Evolutionary conservation across 2,888 invertebrate species (phyloP).

Genomic region (Ecliptopera silaceata): DNA sequence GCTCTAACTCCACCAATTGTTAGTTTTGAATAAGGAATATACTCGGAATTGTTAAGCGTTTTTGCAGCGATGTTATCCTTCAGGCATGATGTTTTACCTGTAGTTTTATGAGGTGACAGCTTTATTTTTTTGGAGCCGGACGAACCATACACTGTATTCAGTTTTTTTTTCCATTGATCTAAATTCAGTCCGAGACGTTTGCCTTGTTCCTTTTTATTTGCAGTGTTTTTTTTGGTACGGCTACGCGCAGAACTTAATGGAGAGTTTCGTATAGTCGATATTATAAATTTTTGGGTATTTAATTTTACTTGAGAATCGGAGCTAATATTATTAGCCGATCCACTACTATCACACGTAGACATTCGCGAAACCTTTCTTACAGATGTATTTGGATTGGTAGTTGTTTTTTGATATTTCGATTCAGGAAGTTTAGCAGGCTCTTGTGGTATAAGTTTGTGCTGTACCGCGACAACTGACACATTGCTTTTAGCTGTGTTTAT

Average conservation of each 20-base stretch:
- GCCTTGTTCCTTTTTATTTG: conserved; percentile 43
- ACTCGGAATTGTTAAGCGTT: conserved; percentile 61
- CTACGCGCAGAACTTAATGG: conserved; percentile 45
- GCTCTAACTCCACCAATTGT: conserved; percentile 72
- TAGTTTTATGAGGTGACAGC: conserved; percentile 29
- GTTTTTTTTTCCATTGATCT: conserved; percentile 68
- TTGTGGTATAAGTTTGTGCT: conserved; percentile 45
- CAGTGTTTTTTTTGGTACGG: conserved; percentile 39
- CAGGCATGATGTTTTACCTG: conserved; percentile 35
- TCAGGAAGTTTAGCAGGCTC: conserved; percentile 23
- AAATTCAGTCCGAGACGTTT: conserved; percentile 49
- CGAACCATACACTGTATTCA: conserved; percentile 63
- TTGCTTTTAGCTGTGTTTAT: conserved; percentile 49
- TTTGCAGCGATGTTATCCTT: conserved; percentile 37
- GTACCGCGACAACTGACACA: conserved; percentile 58
- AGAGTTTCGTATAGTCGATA: conserved; percentile 41
- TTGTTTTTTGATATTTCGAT: conserved; percentile 18
- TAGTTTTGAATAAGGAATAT: conserved; percentile 76
- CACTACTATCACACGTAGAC: conserved; percentile 66
- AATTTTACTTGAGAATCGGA: conserved; percentile 50
- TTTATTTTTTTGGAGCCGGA: conserved; percentile 42
- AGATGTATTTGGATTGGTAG: conserved; percentile 31
- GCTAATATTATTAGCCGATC: conserved; percentile 59
- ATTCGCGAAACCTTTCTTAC: conserved; percentile 65
- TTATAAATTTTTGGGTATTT: conserved; percentile 44